These are phyloP conservation scores for Melanotus villosus DNA, from an alignment of 2,888 invertebrate genomes.

Conservation along the genomic window DNA sequence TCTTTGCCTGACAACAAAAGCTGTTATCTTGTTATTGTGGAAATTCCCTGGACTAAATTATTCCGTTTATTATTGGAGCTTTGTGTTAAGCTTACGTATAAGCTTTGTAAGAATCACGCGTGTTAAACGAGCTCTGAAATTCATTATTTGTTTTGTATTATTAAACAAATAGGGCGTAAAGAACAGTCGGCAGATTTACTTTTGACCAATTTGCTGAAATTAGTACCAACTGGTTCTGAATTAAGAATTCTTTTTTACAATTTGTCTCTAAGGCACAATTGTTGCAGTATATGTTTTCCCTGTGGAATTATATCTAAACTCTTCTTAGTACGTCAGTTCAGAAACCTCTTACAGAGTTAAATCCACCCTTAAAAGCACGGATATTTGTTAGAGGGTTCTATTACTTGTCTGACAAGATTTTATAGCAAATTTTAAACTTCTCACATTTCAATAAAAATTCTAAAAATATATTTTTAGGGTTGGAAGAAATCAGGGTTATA, in stretches of 20 bases:
- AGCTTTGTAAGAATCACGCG: background rate
- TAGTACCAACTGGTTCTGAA: too few relatives aligned
- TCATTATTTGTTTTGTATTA: background rate
- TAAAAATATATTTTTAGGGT: too few relatives aligned
- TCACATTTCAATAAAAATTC: background rate
- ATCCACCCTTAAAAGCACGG: too few relatives aligned
- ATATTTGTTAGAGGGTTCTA: background rate
- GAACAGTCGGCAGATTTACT: background rate
- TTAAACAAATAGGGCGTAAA: background rate
- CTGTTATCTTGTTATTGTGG: conserved; percentile 12
- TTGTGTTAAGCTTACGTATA: background rate
- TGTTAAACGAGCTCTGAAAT: background rate
- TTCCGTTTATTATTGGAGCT: conserved; percentile 5
- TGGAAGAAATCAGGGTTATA: background rate
- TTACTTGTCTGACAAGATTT: too few relatives aligned
- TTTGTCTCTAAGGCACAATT: too few relatives aligned
- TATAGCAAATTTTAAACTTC: background rate
- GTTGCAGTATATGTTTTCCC: too few relatives aligned
- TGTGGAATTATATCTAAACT: too few relatives aligned
- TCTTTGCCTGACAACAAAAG: background rate
- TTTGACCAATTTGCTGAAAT: background rate
- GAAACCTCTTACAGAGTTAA: too few relatives aligned
- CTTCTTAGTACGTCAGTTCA: too few relatives aligned
- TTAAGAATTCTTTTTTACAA: too few relatives aligned
- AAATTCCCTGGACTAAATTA: conserved; percentile 9